Percentiles rank a stretch among this genome's conserved stretches.
Conservation (phyloP, 1,140 invertebrate species). For the Leptopilina boulardi region DNA sequence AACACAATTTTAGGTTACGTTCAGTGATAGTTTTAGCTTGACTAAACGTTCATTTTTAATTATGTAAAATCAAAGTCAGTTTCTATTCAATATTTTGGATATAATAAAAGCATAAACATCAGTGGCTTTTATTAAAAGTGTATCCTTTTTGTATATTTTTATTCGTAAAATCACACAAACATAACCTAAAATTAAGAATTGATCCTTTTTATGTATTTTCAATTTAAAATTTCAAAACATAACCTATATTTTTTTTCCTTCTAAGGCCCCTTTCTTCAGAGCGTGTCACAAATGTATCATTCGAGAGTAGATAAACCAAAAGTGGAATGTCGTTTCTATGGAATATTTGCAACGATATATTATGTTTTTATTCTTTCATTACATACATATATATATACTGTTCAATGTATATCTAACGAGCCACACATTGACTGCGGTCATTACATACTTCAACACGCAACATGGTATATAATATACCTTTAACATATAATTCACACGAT, state of each 20-base stretch:
- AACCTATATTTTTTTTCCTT: too few relatives aligned
- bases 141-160: too few relatives aligned
- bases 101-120: too few relatives aligned
- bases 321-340: background rate
- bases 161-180: background rate
- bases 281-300: background rate
- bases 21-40: too few relatives aligned
- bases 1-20: too few relatives aligned
- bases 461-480: background rate
- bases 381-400: background rate
- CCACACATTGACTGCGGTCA: background rate
- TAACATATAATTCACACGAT: conserved; percentile 22
- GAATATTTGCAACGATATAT: conserved; percentile 12
- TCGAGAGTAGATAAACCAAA: background rate
- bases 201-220: too few relatives aligned
- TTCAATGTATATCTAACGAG: conserved; percentile 21
- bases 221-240: too few relatives aligned
- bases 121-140: too few relatives aligned
- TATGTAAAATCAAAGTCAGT: too few relatives aligned
- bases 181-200: background rate
- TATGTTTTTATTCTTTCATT: conserved; percentile 22
- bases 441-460: background rate
- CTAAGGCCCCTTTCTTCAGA: too few relatives aligned
- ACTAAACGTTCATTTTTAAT: too few relatives aligned
- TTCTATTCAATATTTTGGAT: too few relatives aligned